A percentile compares a stretch with the other conserved stretches of the same genome.
Conservation (phyloP, 64 coral and sea anemone genomes). For the Anthopleura sola region DNA sequence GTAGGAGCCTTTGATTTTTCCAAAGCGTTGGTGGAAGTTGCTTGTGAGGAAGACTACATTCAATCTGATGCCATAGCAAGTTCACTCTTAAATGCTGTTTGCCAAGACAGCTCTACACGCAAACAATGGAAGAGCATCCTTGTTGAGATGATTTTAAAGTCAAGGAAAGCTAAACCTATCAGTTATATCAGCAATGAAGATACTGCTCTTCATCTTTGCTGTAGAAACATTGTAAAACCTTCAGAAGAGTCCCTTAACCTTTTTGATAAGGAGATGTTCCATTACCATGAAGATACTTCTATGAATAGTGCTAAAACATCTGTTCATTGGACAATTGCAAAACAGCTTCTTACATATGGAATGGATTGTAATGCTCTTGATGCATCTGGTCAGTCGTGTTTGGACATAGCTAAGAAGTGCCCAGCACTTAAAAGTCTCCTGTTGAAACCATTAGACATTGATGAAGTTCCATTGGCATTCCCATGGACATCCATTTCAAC, state of each 20-base stretch:
- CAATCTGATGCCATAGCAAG: background rate
- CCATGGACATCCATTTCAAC: constrained; percentile 36
- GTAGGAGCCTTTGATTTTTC: background rate
- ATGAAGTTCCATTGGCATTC: background rate
- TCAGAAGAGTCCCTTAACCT: background rate
- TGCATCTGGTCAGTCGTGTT: background rate
- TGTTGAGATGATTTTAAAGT: background rate
- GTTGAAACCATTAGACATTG: background rate
- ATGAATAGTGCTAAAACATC: background rate
- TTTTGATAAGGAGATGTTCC: no score
- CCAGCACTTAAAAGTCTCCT: background rate
- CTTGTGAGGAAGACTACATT: background rate
- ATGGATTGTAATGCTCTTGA: background rate
- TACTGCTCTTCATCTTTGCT: background rate
- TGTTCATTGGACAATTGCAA: background rate
- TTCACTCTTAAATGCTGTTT: background rate
- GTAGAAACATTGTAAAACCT: background rate
- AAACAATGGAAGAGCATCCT: background rate
- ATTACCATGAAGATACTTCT: background rate
- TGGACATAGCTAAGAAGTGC: background rate
- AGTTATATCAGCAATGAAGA: background rate
- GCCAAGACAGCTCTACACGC: background rate
- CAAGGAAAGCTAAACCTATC: background rate
- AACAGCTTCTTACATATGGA: background rate
- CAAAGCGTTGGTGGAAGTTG: constrained; percentile 2